A percentile compares a stretch with the other conserved stretches of the same genome.
Conservation (phyloP, 2,888 invertebrate species). For the Leptothorax acervorum region DNA sequence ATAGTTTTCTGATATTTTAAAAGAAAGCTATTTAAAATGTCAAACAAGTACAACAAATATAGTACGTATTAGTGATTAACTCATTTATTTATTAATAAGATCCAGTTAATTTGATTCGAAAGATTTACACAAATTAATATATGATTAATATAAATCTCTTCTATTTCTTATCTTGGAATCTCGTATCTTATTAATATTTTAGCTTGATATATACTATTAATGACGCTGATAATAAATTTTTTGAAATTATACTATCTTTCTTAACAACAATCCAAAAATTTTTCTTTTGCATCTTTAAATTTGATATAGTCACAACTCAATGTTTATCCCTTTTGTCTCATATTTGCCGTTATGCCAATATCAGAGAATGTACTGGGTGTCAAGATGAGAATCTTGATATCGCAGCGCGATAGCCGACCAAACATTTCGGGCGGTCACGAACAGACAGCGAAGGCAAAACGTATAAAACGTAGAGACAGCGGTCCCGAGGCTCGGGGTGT, state of each 20-base stretch:
- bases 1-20: not conserved
- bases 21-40: not conserved
- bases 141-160: not conserved
- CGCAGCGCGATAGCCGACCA: conserved; percentile 63
- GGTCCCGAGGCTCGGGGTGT: conserved; percentile 62
- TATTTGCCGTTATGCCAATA: conserved; percentile 10
- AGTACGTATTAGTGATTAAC: not conserved
- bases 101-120: not conserved
- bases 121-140: conserved; percentile 68
- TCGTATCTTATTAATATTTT: not conserved
- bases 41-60: not conserved
- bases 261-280: not conserved
- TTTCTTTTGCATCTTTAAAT: not conserved
- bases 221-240: not conserved
- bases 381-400: conserved; percentile 69
- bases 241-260: not conserved
- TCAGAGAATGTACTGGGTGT: conserved; percentile 57
- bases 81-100: not conserved
- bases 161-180: not conserved
- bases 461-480: conserved; percentile 56
- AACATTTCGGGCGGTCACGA: conserved; percentile 57
- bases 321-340: conserved; percentile 22
- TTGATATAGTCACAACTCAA: not conserved
- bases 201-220: not conserved
- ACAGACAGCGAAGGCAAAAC: conserved; percentile 53